phyloP scores from a whole-genome alignment of 2,888 invertebrate species.

The Myathropa florea region DNA sequence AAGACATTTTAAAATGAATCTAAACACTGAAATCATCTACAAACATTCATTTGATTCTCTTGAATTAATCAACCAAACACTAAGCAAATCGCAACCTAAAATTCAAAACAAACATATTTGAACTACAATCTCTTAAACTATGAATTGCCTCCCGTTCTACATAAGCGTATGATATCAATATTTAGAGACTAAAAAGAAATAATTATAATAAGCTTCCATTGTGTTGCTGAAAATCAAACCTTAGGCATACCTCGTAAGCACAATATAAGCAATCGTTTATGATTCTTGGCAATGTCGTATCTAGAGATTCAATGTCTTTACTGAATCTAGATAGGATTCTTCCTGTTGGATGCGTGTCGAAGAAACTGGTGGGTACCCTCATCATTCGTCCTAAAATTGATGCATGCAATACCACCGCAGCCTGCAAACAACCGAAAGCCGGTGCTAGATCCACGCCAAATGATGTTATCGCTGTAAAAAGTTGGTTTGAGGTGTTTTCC shows the following conservation, averaged over 20 bases:
- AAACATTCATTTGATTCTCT: neutral
- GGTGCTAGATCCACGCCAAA: constrained; percentile 86
- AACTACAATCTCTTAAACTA: neutral
- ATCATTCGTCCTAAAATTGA: constrained; percentile 81
- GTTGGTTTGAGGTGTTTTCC: neutral
- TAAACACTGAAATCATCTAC: neutral
- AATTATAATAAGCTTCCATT: neutral
- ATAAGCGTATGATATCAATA: neutral
- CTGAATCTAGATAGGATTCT: constrained; percentile 83
- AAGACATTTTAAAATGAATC: neutral
- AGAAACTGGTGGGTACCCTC: constrained; percentile 83
- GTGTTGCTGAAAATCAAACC: neutral
- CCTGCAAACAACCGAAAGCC: constrained; percentile 82
- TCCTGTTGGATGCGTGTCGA: constrained; percentile 85
- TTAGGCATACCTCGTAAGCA: constrained; percentile 82
- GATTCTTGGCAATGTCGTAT: constrained; percentile 80
- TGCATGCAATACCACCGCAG: constrained; percentile 78
- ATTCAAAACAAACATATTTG: neutral
- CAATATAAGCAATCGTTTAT: constrained; percentile 83
- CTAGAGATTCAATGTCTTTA: constrained; percentile 81
- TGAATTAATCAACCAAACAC: neutral
- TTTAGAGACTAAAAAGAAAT: neutral
- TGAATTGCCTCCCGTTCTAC: constrained; percentile 21
- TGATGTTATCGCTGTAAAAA: constrained; percentile 85
- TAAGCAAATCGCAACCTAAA: neutral